Conservation (phyloP, 2,888 invertebrate species). For the Priocnemis perturbator region DNA sequence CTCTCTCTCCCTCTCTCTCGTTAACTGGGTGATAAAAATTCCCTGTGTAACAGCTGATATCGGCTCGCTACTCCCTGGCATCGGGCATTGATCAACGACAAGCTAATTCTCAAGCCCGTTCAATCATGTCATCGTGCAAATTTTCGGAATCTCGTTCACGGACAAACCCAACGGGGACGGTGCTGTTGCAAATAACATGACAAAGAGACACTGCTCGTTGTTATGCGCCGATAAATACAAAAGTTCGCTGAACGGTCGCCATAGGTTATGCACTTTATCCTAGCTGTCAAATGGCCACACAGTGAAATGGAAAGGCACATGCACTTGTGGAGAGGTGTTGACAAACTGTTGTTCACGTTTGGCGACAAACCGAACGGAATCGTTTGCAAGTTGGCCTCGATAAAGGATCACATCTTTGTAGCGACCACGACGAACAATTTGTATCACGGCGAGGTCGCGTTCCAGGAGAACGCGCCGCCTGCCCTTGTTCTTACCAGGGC, state of each 20-base stretch:
- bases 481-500: constrained; percentile 76
- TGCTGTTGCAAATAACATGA: constrained; percentile 50
- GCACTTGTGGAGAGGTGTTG: constrained; percentile 70
- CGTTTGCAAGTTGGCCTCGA: constrained; percentile 75
- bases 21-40: background rate
- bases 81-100: constrained; percentile 10
- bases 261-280: constrained; percentile 43
- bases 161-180: constrained; percentile 19
- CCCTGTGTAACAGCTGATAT: constrained; percentile 32
- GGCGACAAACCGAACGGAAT: constrained; percentile 66
- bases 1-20: too few species aligned
- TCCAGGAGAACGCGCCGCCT: constrained; percentile 68
- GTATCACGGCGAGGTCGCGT: constrained; percentile 73
- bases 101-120: constrained; percentile 25
- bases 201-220: constrained; percentile 29
- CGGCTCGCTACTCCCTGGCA: background rate
- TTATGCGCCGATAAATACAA: constrained; percentile 15
- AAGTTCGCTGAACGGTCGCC: constrained; percentile 3
- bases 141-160: constrained; percentile 10
- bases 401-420: constrained; percentile 75
- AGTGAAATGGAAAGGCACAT: constrained; percentile 62
- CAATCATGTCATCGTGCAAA: constrained; percentile 49
- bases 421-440: constrained; percentile 74
- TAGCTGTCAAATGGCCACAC: constrained; percentile 32
- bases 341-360: constrained; percentile 65